These are phyloP conservation scores for Pollenia angustigena DNA, from an alignment of 2,888 invertebrate genomes.

Conservation along the genomic window DNA sequence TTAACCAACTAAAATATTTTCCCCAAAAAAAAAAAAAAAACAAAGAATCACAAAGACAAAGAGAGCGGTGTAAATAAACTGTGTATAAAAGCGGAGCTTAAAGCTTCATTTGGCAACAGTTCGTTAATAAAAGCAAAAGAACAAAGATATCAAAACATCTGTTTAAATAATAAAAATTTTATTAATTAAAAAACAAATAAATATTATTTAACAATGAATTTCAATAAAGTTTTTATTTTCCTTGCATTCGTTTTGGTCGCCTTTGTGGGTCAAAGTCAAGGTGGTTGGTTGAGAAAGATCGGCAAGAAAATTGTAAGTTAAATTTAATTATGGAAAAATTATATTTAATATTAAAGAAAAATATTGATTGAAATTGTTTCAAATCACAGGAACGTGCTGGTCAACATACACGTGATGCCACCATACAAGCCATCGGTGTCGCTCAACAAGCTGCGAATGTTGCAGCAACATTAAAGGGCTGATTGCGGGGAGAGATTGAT, in stretches of 20 bases:
- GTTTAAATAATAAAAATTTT: neutral
- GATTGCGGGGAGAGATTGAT: too few species aligned
- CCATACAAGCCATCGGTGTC: conserved; percentile 75
- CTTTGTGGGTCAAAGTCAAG: conserved; percentile 74
- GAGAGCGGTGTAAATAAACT: neutral
- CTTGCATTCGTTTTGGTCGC: conserved; percentile 71
- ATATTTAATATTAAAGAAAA: too few species aligned
- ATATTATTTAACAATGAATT: conserved; percentile 72
- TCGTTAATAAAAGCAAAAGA: neutral
- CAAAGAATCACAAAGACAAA: neutral
- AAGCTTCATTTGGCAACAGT: conserved; percentile 22
- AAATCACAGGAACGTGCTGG: conserved; percentile 75
- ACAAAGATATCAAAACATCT: conserved; percentile 5
- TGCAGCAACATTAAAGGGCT: conserved; percentile 74
- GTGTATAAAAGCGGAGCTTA: conserved; percentile 11
- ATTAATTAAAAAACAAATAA: neutral
- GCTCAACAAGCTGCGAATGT: conserved; percentile 77
- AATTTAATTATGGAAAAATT: neutral
- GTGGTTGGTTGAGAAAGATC: conserved; percentile 76
- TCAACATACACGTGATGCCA: conserved; percentile 77
- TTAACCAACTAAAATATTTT: too few species aligned
- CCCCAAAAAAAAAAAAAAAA: too few species aligned
- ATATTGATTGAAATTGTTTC: too few species aligned
- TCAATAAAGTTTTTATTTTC: conserved; percentile 74
- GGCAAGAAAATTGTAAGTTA: conserved; percentile 76